Conservation (phyloP, 2,113 vertebrate genomes). For the Mionectes macconnelli region DNA sequence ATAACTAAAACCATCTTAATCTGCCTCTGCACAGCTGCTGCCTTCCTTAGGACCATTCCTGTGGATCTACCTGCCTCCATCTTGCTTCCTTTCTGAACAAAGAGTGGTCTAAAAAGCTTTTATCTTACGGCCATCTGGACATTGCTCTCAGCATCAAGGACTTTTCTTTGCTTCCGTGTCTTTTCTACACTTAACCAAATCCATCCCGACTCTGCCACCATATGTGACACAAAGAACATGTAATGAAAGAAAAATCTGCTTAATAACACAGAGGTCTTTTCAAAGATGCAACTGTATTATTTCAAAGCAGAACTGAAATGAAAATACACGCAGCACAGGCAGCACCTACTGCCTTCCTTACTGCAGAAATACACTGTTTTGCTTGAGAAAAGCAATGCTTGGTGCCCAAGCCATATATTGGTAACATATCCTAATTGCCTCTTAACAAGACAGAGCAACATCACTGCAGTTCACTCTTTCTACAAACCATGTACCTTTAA, state of each 20-base stretch:
- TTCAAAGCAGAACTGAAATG: neutral
- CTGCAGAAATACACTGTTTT: neutral
- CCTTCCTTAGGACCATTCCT: neutral
- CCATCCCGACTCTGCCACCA: neutral
- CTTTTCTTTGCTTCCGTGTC: neutral
- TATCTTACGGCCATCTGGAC: neutral
- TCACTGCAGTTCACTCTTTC: neutral
- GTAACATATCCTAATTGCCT: neutral
- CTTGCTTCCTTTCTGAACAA: neutral
- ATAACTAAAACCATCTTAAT: neutral
- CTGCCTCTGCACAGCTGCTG: neutral
- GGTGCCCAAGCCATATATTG: neutral
- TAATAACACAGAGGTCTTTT: neutral
- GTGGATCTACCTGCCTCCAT: neutral
- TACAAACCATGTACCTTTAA: neutral
- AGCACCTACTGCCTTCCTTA: neutral
- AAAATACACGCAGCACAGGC: neutral
- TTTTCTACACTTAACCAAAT: neutral
- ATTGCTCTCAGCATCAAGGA: neutral
- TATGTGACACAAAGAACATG: neutral
- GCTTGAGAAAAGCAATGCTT: neutral
- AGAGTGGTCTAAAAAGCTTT: neutral
- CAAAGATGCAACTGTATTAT: neutral
- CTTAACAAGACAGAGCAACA: neutral
- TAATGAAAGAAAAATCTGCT: neutral